Evolutionary conservation across 2,113 vertebrate species (phyloP), one percentile per base, ranked within the genome.

Genomic region (Coptodon rendalli): DNA sequence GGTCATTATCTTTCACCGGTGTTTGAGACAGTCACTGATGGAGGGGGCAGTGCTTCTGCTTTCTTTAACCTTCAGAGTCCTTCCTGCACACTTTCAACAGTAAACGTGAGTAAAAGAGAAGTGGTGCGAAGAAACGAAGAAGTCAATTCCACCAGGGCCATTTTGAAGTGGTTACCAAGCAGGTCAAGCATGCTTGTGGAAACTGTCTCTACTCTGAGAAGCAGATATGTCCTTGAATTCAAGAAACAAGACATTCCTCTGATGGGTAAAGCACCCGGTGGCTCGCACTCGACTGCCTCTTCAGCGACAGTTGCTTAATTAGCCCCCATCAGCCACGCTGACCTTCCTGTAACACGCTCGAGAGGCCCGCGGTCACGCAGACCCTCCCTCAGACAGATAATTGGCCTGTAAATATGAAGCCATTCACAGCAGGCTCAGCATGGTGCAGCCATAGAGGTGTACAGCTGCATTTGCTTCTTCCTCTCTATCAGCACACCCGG

Each of bases 281-380:
- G 80, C 54, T 90, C 80, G 29, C 86, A 85, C 93, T 90, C 57
- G 2, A 61, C 80, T 13, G 57, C 73, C 83, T 89, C 90, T 90
- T 80, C 9, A 81, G 81, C n/a, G 34, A 53, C 66, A 76, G 82
- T 91, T 85, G 89, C 86, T 81, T 94, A 92, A 93, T 95, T 94
- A 94, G 91, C 93, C 92, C 90, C 86, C 43, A 57, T 89, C 83
- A 80, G 84, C 81, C 66, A 3, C 57, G 40, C 73, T 90, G 93
- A 93, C 95, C 94, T 95, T 93, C 93, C 73, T 36, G 50, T 78
- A 34, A 80, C 59, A 29, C 9, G 82, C 84, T 87, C 6, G 48
- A 91, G 90, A 87, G 81, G 87, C 84, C 52, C n/a, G 80, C 34
- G 52, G 88, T 87, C 89, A 86, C 17, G 22, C 80, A 68, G 31